A percentile compares a stretch with the other conserved stretches of the same genome.
phyloP scores from a whole-genome alignment of 2,888 invertebrate genomes.

The Tetrapedia diversipes region DNA sequence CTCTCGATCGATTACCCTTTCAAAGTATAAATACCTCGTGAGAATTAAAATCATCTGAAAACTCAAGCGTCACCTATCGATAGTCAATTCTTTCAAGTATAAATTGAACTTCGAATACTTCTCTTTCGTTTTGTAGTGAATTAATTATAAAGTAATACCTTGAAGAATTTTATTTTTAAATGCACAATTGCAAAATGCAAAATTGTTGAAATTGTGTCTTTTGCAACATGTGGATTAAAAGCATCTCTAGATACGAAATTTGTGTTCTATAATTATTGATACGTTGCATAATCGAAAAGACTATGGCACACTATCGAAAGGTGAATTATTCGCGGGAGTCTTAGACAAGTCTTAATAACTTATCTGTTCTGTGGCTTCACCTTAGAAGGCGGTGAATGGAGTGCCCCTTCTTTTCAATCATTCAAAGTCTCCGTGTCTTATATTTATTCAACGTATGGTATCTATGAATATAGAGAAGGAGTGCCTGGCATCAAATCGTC shows the following conservation, averaged over 20 bases:
- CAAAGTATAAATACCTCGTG: slow-evolving; percentile 34
- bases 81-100: neutral
- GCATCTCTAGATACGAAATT: too few species aligned
- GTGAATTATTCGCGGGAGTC: neutral
- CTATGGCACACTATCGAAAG: neutral
- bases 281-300: neutral
- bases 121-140: too few species aligned
- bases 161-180: too few species aligned
- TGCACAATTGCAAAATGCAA: too few species aligned
- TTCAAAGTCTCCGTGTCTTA: slow-evolving; percentile 7
- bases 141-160: too few species aligned
- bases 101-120: too few species aligned
- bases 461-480: slow-evolving; percentile 61
- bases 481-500: slow-evolving; percentile 54
- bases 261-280: neutral
- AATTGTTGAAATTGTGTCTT: too few species aligned
- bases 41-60: slow-evolving; percentile 31
- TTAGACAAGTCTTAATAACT: neutral
- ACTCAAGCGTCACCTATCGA: neutral
- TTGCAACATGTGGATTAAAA: too few species aligned
- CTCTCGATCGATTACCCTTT: slow-evolving; percentile 37
- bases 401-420: slow-evolving; percentile 4
- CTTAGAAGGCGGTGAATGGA: slow-evolving; percentile 37
- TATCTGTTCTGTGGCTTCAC: neutral
- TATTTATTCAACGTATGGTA: slow-evolving; percentile 32